phyloP scores from a whole-genome alignment of 2,888 invertebrate genomes.

The Scrobipalpa atriplicella region DNA sequence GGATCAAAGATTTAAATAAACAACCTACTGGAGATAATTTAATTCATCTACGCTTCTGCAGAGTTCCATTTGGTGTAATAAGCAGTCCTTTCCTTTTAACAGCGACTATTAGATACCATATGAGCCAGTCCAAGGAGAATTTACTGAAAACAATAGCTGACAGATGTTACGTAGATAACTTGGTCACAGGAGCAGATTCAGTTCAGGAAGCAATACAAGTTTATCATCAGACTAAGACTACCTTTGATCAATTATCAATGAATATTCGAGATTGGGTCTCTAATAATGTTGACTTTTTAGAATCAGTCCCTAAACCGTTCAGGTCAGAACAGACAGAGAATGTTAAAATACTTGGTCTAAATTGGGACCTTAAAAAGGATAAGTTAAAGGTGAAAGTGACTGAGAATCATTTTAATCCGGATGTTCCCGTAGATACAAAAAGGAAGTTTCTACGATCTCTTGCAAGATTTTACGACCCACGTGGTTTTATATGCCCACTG shows the following conservation, averaged over 20 bases:
- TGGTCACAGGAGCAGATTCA: slow-evolving; percentile 16
- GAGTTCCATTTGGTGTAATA: slow-evolving; percentile 34
- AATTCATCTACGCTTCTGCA: slow-evolving; percentile 26
- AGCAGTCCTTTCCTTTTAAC: slow-evolving; percentile 32
- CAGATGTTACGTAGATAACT: slow-evolving; percentile 30
- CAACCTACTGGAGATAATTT: slow-evolving; percentile 27
- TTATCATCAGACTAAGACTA: slow-evolving; percentile 2
- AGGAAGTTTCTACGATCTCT: neutral
- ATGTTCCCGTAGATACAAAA: no score
- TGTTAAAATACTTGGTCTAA: slow-evolving; percentile 15
- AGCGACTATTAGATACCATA: slow-evolving; percentile 18
- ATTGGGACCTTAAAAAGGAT: slow-evolving; percentile 18
- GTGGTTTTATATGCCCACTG: slow-evolving; percentile 14
- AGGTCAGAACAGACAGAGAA: neutral
- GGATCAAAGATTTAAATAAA: slow-evolving; percentile 29
- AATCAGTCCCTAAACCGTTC: neutral
- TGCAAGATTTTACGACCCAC: no score
- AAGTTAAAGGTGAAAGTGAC: slow-evolving; percentile 7
- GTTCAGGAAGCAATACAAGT: slow-evolving; percentile 7
- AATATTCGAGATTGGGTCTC: slow-evolving; percentile 28
- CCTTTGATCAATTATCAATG: slow-evolving; percentile 26
- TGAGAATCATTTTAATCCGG: no score
- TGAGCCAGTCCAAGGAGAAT: neutral
- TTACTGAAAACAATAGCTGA: slow-evolving; percentile 8
- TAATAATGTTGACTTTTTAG: slow-evolving; percentile 21